Conservation (phyloP, 2,113 vertebrate species). For the Ictalurus punctatus region DNA sequence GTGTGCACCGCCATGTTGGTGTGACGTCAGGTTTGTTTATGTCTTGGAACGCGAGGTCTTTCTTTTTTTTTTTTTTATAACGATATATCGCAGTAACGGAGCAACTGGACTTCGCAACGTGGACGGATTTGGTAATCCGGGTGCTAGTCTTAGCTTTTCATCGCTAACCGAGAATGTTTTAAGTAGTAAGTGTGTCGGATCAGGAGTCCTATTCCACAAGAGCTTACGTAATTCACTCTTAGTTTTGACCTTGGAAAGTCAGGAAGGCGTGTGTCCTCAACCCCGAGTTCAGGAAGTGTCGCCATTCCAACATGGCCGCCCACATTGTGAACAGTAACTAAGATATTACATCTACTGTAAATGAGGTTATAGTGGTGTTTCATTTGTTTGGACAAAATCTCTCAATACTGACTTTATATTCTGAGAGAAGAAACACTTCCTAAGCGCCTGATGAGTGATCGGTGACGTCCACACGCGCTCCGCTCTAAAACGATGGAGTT, state of each 20-base stretch:
- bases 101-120: not conserved
- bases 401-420: not conserved
- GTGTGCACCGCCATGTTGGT: not conserved
- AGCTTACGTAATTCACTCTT: not conserved
- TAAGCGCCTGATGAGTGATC: no score
- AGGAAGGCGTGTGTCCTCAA: not conserved
- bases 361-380: not conserved
- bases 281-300: not conserved
- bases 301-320: not conserved
- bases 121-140: not conserved
- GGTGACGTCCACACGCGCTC: no score
- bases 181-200: not conserved
- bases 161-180: not conserved
- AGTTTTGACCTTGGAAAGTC: not conserved
- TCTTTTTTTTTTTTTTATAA: not conserved
- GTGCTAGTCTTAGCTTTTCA: not conserved
- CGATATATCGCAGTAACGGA: no score
- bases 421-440: not conserved
- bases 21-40: not conserved
- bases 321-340: not conserved
- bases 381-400: not conserved
- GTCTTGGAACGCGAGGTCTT: not conserved
- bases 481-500: not conserved
- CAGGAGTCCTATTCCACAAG: not conserved
- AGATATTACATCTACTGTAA: not conserved